phyloP scores from a whole-genome alignment of 2,797 vertebrate species.

The Neosilurus mollespiculum region DNA sequence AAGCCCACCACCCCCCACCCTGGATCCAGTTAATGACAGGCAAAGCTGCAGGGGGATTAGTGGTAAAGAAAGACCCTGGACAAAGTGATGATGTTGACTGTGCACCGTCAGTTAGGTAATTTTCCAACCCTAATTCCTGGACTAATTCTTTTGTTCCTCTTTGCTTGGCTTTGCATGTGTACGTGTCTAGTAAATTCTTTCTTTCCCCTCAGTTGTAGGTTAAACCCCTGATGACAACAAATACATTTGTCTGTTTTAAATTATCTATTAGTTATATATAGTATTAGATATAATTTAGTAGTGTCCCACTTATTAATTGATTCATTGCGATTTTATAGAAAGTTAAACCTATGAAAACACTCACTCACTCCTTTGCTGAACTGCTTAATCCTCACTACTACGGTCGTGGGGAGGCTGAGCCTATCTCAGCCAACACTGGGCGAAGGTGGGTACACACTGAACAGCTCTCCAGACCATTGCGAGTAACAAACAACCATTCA shows the following conservation, averaged over 20 bases:
- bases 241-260: slow-evolving; percentile 15
- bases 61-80: slow-evolving; percentile 43
- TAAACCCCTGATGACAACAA: slow-evolving; percentile 36
- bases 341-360: neutral
- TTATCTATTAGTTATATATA: neutral
- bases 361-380: too few relatives aligned
- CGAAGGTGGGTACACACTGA: too few relatives aligned
- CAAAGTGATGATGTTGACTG: slow-evolving; percentile 57
- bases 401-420: too few relatives aligned
- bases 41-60: slow-evolving; percentile 46
- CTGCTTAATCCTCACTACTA: too few relatives aligned
- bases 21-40: slow-evolving; percentile 33
- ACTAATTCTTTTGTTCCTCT: slow-evolving; percentile 56
- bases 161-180: slow-evolving; percentile 45
- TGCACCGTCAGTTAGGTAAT: slow-evolving; percentile 54
- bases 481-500: too few relatives aligned
- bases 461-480: too few relatives aligned
- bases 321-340: neutral
- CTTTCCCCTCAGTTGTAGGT: slow-evolving; percentile 54
- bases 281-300: neutral
- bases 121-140: slow-evolving; percentile 50
- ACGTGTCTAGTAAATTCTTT: slow-evolving; percentile 46
- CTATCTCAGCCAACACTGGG: too few relatives aligned
- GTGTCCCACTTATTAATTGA: neutral
- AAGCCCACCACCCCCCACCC: neutral